Base-by-base conservation (phyloP, 2,888 invertebrate genomes). In the Protonemura montana region DNA sequence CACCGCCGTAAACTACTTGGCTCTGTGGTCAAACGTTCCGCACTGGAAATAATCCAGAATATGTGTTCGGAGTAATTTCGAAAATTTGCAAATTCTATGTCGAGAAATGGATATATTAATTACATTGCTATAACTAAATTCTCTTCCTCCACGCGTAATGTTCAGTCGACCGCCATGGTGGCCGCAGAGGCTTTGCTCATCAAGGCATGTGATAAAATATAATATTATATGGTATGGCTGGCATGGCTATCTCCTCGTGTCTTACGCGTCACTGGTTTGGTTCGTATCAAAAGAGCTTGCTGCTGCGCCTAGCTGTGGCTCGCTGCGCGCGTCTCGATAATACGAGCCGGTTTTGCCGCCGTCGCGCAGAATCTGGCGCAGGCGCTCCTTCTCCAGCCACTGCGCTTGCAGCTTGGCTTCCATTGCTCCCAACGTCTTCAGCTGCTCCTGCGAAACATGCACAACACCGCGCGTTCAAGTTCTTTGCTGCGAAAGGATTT, bases 391-490 rank as follows among this genome's bases (percentile, higher is more conserved):
- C 84, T 88, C 88, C 41, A 87, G 86, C 85, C 87, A 87, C 28
- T 87, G 88, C 76, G 86, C 87, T 42, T 85, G 86, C 21, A 88
- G 83, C 85, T 88, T 88, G 85, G 87, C 87, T 30, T 88, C 88
- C 86, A 88, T 87, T 41, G 87, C 88, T 3, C 87, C 86, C 41
- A 88, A 77, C 1, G 88, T 87, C 83, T 87, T 87, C 30, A 88
- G 81, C 78, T 88, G 88, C 59, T 88, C 88, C 88, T 88, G 86
- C 35, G 21, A 84, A 77, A 85, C 7, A 84, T 10, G 10, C 3
- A 35, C 35, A 3, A 10, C 5, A 35, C 35, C 35, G 35, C 35
- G 35, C 35, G 35, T 10, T 35, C 35, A 35, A 3, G 35, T 10
- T 35, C 5, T 6, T 10, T 35, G 35, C 35, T 35, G 10, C 35